phyloP scores from a whole-genome alignment of 2,797 vertebrate genomes.

The Bradypodion ventrale region DNA sequence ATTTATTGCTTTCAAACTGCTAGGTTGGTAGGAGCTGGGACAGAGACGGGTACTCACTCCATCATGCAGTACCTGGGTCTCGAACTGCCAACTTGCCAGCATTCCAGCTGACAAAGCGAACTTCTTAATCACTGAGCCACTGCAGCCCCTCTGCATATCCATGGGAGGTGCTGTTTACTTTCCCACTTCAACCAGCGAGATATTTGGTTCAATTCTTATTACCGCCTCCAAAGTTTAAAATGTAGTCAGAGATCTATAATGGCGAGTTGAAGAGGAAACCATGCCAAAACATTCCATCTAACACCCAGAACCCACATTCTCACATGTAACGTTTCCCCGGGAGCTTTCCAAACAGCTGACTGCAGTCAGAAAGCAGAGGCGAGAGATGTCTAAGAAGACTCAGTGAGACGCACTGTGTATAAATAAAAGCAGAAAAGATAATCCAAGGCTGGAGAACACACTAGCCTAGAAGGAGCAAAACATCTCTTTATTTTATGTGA shows the following conservation, averaged over 20 bases:
- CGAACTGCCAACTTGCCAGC: no score
- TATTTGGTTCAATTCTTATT: neutral
- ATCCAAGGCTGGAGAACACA: constrained; percentile 39
- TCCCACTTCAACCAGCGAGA: neutral
- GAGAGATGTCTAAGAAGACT: constrained; percentile 30
- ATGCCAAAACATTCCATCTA: no score
- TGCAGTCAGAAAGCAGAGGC: neutral
- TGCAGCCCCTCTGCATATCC: no score
- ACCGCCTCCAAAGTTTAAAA: no score
- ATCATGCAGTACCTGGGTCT: no score
- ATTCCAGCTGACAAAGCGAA: no score
- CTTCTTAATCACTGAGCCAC: no score
- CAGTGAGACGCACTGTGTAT: constrained; percentile 48
- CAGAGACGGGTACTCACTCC: no score
- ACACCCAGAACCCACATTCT: neutral
- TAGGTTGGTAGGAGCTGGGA: no score
- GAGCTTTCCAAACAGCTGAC: neutral
- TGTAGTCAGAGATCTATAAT: no score
- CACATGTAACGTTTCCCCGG: neutral
- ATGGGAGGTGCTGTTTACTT: neutral
- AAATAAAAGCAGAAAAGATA: constrained; percentile 46
- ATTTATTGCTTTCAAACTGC: no score
- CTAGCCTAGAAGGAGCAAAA: constrained; percentile 38
- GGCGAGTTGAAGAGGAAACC: neutral
- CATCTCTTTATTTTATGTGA: constrained; percentile 59